Conservation (phyloP, 1,140 invertebrate species). For the Drosophila santomea region DNA sequence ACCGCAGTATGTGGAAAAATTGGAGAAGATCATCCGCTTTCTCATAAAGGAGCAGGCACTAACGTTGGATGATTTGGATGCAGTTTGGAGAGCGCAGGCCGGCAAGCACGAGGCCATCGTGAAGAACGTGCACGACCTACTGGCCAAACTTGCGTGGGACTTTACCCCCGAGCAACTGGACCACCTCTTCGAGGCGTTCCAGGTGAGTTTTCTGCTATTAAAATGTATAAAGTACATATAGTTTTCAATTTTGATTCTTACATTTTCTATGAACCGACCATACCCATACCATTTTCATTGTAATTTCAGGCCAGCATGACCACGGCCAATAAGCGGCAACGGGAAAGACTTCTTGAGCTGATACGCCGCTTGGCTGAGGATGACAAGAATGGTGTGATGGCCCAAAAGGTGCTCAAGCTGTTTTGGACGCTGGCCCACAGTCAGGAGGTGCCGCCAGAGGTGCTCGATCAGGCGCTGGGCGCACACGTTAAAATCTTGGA, state of each 20-base stretch:
- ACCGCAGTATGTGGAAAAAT: constrained; percentile 98
- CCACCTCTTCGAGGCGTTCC: constrained; percentile 98
- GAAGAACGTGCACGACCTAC: constrained; percentile 98
- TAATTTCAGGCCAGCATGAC: constrained; percentile 94
- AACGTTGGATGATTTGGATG: constrained; percentile 95
- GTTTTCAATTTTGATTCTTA: neutral
- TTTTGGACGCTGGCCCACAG: constrained; percentile 99
- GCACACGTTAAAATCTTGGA: constrained; percentile 99
- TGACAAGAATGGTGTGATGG: constrained; percentile 99
- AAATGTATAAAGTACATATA: neutral
- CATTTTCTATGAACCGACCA: neutral
- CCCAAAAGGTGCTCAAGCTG: constrained; percentile 97
- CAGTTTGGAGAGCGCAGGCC: constrained; percentile 97
- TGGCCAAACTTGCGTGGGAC: constrained; percentile 99
- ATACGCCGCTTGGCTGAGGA: constrained; percentile 98
- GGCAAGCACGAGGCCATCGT: constrained; percentile 98
- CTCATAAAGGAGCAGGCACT: constrained; percentile 97
- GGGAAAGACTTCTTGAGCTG: constrained; percentile 97
- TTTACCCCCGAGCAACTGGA: constrained; percentile 98
- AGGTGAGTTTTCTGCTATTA: constrained; percentile 86
- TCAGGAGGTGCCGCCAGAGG: constrained; percentile 97
- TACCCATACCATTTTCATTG: neutral
- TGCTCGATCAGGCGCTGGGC: constrained; percentile 97
- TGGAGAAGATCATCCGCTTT: constrained; percentile 98
- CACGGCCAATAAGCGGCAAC: constrained; percentile 97